Evolutionary conservation across 2,888 invertebrate species (phyloP).

Genomic region (Caenorhabditis sinica): DNA sequence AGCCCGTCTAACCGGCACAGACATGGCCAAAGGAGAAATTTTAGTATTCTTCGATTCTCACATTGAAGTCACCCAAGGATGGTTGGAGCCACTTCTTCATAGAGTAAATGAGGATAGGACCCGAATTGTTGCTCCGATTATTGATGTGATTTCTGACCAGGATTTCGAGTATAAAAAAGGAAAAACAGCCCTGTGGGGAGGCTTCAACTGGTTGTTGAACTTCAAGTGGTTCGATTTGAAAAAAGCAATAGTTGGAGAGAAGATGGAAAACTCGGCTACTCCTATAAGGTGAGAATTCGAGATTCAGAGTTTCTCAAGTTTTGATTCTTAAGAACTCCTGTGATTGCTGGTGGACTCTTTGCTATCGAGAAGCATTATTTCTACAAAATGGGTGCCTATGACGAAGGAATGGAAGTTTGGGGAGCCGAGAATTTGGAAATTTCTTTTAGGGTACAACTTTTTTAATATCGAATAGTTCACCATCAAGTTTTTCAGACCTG

Average conservation of each 20-base stretch:
- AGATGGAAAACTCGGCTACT: too few species aligned
- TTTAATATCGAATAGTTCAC: too few species aligned
- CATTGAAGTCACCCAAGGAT: slow-evolving; percentile 91
- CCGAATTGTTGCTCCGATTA: slow-evolving; percentile 73
- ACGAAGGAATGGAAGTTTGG: slow-evolving; percentile 99
- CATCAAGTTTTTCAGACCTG: slow-evolving; percentile 88
- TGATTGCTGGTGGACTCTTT: slow-evolving; percentile 96
- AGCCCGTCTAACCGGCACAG: slow-evolving; percentile 94
- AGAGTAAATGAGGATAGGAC: slow-evolving; percentile 92
- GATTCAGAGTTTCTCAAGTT: too few species aligned
- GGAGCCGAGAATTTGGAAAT: slow-evolving; percentile 96
- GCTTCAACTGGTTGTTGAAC: slow-evolving; percentile 99
- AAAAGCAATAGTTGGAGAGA: background rate
- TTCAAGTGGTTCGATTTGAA: slow-evolving; percentile 89
- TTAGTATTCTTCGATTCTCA: slow-evolving; percentile 98
- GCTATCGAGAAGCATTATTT: slow-evolving; percentile 97
- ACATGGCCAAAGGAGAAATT: slow-evolving; percentile 93
- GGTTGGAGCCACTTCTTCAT: slow-evolving; percentile 95
- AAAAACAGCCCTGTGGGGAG: slow-evolving; percentile 99
- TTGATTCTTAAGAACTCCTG: slow-evolving; percentile 91
- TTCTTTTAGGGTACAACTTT: slow-evolving; percentile 92
- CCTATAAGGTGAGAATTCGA: too few species aligned
- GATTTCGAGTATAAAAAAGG: slow-evolving; percentile 99
- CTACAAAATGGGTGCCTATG: slow-evolving; percentile 97
- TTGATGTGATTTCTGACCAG: slow-evolving; percentile 88